Conservation (phyloP, 1,140 invertebrate species). For the Geopemphigus sp. region DNA sequence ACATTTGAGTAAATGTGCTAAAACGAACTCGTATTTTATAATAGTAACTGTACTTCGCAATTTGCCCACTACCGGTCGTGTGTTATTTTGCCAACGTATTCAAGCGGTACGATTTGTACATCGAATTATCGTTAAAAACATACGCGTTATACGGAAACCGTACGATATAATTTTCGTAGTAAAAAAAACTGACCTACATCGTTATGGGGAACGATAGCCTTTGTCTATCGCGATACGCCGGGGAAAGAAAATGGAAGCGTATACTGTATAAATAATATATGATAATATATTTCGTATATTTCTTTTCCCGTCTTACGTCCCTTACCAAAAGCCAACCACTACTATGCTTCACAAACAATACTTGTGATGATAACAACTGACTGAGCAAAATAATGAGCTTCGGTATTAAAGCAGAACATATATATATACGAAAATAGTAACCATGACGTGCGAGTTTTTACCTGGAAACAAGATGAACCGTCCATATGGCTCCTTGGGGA, state of each 20-base stretch:
- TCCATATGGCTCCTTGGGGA: constrained; percentile 37
- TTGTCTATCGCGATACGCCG: no score
- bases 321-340: neutral
- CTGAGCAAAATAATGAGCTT: constrained; percentile 34
- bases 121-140: neutral
- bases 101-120: no score
- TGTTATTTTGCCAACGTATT: no score
- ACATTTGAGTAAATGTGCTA: no score
- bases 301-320: neutral
- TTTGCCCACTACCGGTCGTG: no score
- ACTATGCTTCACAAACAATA: constrained; percentile 4
- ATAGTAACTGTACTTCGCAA: no score
- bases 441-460: constrained; percentile 26
- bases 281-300: neutral
- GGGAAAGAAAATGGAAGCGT: no score
- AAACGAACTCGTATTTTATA: no score
- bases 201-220: neutral
- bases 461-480: constrained; percentile 44
- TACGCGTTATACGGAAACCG: neutral
- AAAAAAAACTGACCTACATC: constrained; percentile 25
- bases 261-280: neutral
- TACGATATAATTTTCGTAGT: constrained; percentile 7
- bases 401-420: constrained; percentile 23
- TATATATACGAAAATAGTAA: neutral
- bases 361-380: constrained; percentile 27